Conservation (phyloP, 2,888 invertebrate species). For the Quadroppia sp. region DNA sequence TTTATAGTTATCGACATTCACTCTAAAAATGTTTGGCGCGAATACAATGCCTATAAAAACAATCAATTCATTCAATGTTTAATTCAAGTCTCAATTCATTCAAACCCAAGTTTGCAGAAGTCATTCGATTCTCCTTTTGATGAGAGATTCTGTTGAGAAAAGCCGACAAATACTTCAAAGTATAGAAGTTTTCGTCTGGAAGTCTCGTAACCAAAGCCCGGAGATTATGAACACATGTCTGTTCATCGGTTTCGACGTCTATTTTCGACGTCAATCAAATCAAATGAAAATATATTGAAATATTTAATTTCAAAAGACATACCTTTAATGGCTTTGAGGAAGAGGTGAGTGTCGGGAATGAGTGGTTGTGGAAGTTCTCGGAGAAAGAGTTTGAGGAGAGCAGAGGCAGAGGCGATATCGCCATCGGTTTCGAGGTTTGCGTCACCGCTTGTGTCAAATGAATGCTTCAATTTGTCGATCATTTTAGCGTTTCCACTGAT, state of each 20-base stretch:
- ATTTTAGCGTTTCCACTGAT: constrained; percentile 58
- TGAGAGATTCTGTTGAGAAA: constrained; percentile 54
- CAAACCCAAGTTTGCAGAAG: constrained; percentile 49
- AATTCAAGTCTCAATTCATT: neutral
- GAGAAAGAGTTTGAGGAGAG: constrained; percentile 59
- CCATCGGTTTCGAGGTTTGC: constrained; percentile 57
- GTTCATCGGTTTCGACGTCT: constrained; percentile 44
- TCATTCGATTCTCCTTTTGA: constrained; percentile 54
- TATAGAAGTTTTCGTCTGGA: constrained; percentile 54
- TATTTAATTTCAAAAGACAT: constrained; percentile 47
- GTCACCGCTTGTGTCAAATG: constrained; percentile 59
- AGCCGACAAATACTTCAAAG: constrained; percentile 54
- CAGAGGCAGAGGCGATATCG: constrained; percentile 59
- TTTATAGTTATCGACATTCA: constrained; percentile 43
- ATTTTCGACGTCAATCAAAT: neutral
- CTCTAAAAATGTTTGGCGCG: constrained; percentile 38
- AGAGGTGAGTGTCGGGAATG: constrained; percentile 55
- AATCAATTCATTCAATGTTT: neutral
- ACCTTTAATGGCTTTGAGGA: constrained; percentile 51
- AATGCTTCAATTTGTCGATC: constrained; percentile 57
- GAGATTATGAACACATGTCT: constrained; percentile 48
- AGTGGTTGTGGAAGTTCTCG: constrained; percentile 59
- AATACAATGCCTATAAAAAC: constrained; percentile 52
- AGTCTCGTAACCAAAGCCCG: constrained; percentile 50
- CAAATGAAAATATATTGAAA: neutral